Conservation (phyloP, 2,888 invertebrate genomes). For the Agriopis marginaria region DNA sequence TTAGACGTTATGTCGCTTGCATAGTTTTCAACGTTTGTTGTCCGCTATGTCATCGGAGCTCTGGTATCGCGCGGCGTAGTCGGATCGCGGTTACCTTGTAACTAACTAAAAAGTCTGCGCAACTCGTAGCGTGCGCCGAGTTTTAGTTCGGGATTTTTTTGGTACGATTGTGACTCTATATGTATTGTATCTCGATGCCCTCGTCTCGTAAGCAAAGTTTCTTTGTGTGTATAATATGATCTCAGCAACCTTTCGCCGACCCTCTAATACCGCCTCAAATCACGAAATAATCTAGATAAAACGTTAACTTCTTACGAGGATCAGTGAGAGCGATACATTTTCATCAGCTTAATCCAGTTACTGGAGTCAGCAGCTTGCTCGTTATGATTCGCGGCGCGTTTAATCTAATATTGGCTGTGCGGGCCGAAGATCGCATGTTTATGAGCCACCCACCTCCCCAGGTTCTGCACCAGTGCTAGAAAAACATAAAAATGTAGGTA, state of each 20-base stretch:
- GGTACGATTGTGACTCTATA: too few relatives aligned
- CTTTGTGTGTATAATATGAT: neutral
- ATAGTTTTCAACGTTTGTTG: too few relatives aligned
- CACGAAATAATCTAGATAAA: slow-evolving; percentile 42
- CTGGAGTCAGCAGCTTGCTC: slow-evolving; percentile 52
- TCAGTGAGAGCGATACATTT: slow-evolving; percentile 58
- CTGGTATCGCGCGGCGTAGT: too few relatives aligned
- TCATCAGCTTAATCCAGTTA: slow-evolving; percentile 61
- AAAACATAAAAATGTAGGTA: neutral
- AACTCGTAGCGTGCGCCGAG: too few relatives aligned
- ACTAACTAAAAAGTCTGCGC: too few relatives aligned
- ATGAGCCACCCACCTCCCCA: slow-evolving; percentile 25
- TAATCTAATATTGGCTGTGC: slow-evolving; percentile 56
- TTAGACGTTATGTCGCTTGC: too few relatives aligned
- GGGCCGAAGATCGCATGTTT: slow-evolving; percentile 54
- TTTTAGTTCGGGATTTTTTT: too few relatives aligned
- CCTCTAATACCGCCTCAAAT: slow-evolving; percentile 36
- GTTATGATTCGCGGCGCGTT: slow-evolving; percentile 55
- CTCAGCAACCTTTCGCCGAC: slow-evolving; percentile 18
- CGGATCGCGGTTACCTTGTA: too few relatives aligned
- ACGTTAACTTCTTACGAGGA: slow-evolving; percentile 48
- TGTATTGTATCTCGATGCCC: neutral
- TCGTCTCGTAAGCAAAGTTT: neutral
- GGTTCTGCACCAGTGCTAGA: slow-evolving; percentile 7
- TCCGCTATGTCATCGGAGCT: too few relatives aligned